Percentiles rank a stretch among this genome's conserved stretches.
These are phyloP conservation scores for Dione vanillae DNA, from an alignment of 2,888 invertebrate species.

Conservation along the genomic window DNA sequence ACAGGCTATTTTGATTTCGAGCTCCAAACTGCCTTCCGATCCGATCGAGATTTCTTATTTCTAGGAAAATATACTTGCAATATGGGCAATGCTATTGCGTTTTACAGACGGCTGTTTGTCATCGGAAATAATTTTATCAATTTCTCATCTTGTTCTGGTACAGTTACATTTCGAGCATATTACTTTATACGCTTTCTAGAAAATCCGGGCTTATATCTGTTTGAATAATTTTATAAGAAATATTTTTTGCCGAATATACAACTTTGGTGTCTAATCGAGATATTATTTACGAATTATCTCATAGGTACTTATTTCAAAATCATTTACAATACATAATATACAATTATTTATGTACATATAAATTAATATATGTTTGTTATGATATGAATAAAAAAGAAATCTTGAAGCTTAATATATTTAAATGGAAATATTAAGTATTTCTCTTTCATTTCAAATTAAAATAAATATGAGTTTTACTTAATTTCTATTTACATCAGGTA, in stretches of 20 bases:
- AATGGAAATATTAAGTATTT: neutral
- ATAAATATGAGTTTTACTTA: neutral
- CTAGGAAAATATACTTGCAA: slow-evolving; percentile 34
- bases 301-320: neutral
- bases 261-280: neutral
- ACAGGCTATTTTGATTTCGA: slow-evolving; percentile 42
- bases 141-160: slow-evolving; percentile 29
- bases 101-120: slow-evolving; percentile 27
- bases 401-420: neutral
- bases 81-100: slow-evolving; percentile 21
- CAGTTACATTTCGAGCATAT: slow-evolving; percentile 5
- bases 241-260: neutral
- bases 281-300: neutral
- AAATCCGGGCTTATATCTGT: neutral
- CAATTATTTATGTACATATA: too few species aligned
- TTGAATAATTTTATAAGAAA: neutral
- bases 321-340: too few species aligned
- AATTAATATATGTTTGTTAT: too few species aligned
- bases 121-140: slow-evolving; percentile 29
- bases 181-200: neutral
- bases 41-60: slow-evolving; percentile 33
- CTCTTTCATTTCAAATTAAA: neutral
- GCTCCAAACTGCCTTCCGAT: slow-evolving; percentile 35
- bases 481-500: slow-evolving; percentile 5
- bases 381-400: too few species aligned